phyloP scores from a whole-genome alignment of 2,797 vertebrate species.

The Microchirus variegatus region DNA sequence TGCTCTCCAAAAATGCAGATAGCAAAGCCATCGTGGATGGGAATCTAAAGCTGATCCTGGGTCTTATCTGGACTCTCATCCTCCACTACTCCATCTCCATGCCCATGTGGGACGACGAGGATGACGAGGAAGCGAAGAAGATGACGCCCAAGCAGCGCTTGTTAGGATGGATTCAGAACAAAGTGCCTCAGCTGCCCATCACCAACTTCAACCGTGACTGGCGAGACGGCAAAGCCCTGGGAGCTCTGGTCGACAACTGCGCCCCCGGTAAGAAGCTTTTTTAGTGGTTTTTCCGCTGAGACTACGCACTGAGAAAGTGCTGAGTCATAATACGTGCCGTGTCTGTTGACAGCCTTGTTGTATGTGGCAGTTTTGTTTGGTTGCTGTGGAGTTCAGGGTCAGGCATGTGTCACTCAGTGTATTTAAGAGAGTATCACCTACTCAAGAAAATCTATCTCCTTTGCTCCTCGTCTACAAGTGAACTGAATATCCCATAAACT shows the following conservation, averaged over 20 bases:
- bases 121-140: slow-evolving; percentile 90
- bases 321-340: slow-evolving; percentile 50
- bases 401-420: slow-evolving; percentile 41
- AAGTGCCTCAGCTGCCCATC: slow-evolving; percentile 94
- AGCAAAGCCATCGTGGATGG: slow-evolving; percentile 96
- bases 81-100: slow-evolving; percentile 98
- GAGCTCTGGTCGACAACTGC: slow-evolving; percentile 95
- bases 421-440: slow-evolving; percentile 53
- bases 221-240: slow-evolving; percentile 92
- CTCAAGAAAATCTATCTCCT: slow-evolving; percentile 40
- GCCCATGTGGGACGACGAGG: slow-evolving; percentile 98
- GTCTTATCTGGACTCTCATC: slow-evolving; percentile 95
- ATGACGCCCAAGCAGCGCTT: slow-evolving; percentile 94
- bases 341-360: slow-evolving; percentile 40
- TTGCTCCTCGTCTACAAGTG: slow-evolving; percentile 30
- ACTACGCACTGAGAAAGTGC: slow-evolving; percentile 26
- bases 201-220: slow-evolving; percentile 94
- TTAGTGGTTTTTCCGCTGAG: slow-evolving; percentile 9
- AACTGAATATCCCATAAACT: slow-evolving; percentile 18
- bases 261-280: slow-evolving; percentile 85
- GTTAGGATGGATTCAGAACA: slow-evolving; percentile 96
- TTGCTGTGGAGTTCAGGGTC: slow-evolving; percentile 53
- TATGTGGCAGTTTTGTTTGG: slow-evolving; percentile 49
- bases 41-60: slow-evolving; percentile 95
- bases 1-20: slow-evolving; percentile 77